Percentiles rank a stretch among this genome's conserved stretches.
Evolutionary conservation across 2,113 vertebrate species (phyloP).

Genomic region (Montifringilla adamsi): DNA sequence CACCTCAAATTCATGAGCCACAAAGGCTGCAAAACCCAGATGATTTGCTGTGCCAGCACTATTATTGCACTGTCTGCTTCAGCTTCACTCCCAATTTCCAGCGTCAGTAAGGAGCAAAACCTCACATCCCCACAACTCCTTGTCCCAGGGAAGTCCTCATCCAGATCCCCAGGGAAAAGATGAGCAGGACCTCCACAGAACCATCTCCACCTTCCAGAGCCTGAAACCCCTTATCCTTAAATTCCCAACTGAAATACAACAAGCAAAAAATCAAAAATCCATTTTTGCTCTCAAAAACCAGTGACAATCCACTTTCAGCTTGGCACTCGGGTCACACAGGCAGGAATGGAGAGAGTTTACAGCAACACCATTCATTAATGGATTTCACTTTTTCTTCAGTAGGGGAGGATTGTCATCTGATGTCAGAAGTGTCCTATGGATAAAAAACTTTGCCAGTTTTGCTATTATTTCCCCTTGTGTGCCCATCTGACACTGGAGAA

Average conservation of each 20-base stretch:
- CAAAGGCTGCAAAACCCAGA: not conserved
- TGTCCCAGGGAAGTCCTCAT: not conserved
- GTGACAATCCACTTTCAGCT: not conserved
- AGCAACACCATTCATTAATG: not conserved
- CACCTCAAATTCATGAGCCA: not conserved
- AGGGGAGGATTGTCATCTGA: not conserved
- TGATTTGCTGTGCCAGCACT: not conserved
- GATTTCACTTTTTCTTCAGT: not conserved
- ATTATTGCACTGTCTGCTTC: not conserved
- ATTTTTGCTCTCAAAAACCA: not conserved
- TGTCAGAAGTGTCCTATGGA: not conserved
- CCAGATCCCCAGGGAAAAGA: not conserved
- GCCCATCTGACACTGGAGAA: not conserved
- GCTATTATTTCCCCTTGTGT: not conserved
- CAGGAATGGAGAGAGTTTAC: not conserved
- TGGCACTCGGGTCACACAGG: fast-evolving
- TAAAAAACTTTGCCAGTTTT: not conserved
- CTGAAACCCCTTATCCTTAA: not conserved
- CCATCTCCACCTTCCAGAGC: not conserved
- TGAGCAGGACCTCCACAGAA: not conserved
- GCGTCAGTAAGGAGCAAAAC: not conserved
- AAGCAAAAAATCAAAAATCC: not conserved
- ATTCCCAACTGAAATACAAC: not conserved
- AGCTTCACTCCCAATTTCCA: not conserved
- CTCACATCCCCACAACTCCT: not conserved